Base-by-base conservation (phyloP, 2,888 invertebrate genomes). In the Schrankia costaestrigalis region DNA sequence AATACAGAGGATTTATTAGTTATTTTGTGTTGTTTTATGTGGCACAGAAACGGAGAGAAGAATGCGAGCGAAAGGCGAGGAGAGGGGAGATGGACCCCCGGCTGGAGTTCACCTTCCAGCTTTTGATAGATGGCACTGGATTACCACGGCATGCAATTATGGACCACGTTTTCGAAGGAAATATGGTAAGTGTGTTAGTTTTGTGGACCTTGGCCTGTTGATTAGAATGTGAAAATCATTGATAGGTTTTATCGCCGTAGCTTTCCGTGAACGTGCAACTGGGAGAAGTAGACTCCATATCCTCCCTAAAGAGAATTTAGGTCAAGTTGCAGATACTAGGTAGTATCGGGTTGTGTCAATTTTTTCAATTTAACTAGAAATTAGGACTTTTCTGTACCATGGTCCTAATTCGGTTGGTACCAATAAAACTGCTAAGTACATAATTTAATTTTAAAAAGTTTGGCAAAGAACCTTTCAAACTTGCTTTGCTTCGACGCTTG, bases 81-180 rank as follows among this genome's bases (percentile, higher is more conserved):
- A 90, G 96, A 37, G 96, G 96, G 85, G 96, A 96, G 78, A 96
- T 96, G 94, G 96, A 96, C 82, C 95, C 96, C 64, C 90, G 96
- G 43, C 81, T 96, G 90, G 96, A 96, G 86, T 96, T 95, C 82
- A 93, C 95, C 39, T 96, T 96, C 83, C 96, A 96, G 71, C 90
- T 96, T 29, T 89, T 96, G 50, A 94, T 95, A 71, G 95, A 96
- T 63, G 94, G 93, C 31, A 95, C 95, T 0, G 93, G 93, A 9
- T 81, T 96, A 30, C 92, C 94, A 0, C 82, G 96, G 15, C 93
- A 95, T 74, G 94, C 95, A 63, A 93, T 96, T 45, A 96, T 96
- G 95, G 95, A 96, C 75, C 93, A 95, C 68, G 95, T 96, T 25
- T 95, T 96, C 79, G 95, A 95, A 75, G 95, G 95, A 47, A 94